Base-by-base conservation (phyloP, 64 coral and sea anemone genomes). In the Cladopsammia gracilis region DNA sequence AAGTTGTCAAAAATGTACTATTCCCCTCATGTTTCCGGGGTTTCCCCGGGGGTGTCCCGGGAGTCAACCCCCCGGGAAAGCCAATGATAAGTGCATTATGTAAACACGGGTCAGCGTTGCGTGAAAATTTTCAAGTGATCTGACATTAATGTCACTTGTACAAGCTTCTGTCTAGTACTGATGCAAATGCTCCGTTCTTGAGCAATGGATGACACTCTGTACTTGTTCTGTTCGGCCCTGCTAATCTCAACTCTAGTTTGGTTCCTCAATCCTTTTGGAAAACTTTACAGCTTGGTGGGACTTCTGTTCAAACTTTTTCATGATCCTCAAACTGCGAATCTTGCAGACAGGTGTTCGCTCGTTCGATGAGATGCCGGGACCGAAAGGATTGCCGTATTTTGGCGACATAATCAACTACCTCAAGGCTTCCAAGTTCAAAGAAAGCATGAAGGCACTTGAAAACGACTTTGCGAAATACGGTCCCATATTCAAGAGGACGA, bases 391-490 rank as follows among this genome's bases (percentile, higher is more conserved):
- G 44, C 71, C 71, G 18, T 48, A 19, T 20, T 19, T 75, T 48
- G 71, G 71, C 44, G 71, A 50, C 19, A 42, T 48, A 20, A 18
- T 75, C 6, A 75, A 7, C 72, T 75, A 48, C 48, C 25, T 49
- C 2, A 16, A 8, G 47, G 47, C 5, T 4, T 16, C 45, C 7
- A 15, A 75, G 0, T 75, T 75, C 72, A 48, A 75, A 49, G 13
- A 51, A 13, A 13, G 19, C 4, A 49, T 75, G 16, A 14, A 4
- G 4, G 44, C 14, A 10, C 46, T 75, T 20, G 10, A 75, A 61
- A 43, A 76, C 45, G 47, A 51, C 70, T 88, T 88, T 76, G 49
- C 10, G 13, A 75, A 88, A 60, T 88, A 88, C 59, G 86, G 86
- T 48, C 71, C 71, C 7, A 61, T 88, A 45, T 88, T 48, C 24